Percentiles rank a stretch among this genome's conserved stretches.
Evolutionary conservation across 1,140 invertebrate species (phyloP).

Genomic region (Microplitis mediator): DNA sequence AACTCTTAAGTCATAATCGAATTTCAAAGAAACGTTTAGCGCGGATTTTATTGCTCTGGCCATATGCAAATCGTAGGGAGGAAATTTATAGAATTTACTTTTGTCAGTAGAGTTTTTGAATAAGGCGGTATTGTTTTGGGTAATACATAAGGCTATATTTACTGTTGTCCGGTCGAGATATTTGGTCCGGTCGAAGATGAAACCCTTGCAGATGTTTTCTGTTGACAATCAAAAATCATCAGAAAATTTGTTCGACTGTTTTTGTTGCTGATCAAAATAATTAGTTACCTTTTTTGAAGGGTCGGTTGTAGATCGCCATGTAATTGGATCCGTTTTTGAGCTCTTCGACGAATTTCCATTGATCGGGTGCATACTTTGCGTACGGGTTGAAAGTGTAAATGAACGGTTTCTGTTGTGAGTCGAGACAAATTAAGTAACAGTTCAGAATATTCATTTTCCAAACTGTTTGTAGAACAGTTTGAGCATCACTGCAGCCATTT

Average conservation of each 20-base stretch:
- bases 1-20: no score
- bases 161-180: background rate
- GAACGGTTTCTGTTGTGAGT: background rate
- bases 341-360: background rate
- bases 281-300: background rate
- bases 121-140: background rate
- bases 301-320: background rate
- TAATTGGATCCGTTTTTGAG: background rate
- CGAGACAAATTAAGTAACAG: background rate
- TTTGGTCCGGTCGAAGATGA: background rate
- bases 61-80: no score
- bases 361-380: background rate
- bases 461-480: background rate
- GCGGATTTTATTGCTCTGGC: no score
- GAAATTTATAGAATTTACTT: no score
- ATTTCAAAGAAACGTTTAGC: no score
- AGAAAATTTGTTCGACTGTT: no score
- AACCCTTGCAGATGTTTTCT: background rate
- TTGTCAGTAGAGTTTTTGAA: no score
- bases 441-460: background rate
- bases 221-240: background rate
- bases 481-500: background rate
- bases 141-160: background rate
- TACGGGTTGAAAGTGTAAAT: background rate
- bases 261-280: background rate